Conservation (phyloP, 2,797 vertebrate genomes). For the Sternotherus odoratus region DNA sequence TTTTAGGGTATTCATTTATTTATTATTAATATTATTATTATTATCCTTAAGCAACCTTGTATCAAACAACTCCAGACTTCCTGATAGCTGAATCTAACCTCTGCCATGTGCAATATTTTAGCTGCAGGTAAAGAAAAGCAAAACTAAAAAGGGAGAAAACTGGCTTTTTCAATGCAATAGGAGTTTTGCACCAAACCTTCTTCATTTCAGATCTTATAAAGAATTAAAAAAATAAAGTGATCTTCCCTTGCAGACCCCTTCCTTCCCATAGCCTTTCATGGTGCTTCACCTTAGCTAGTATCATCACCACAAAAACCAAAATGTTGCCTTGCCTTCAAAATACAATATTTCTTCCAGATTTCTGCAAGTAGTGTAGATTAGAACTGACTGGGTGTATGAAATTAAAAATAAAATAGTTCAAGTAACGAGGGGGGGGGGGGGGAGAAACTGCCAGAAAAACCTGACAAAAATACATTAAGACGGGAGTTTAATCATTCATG, state of each 20-base stretch:
- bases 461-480: conserved; percentile 13
- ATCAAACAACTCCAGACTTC: conserved; percentile 8
- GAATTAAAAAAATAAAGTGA: background rate
- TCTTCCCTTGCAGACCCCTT: conserved; percentile 29
- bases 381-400: conserved; percentile 68
- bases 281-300: conserved; percentile 5
- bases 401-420: conserved; percentile 78
- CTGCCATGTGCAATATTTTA: background rate
- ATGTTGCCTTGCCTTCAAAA: conserved; percentile 62
- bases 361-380: conserved; percentile 64
- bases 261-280: background rate
- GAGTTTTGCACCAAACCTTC: background rate
- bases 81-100: background rate
- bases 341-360: conserved; percentile 68
- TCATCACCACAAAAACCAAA: conserved; percentile 60
- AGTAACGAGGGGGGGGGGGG: conserved; percentile 66
- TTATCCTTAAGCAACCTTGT: conserved; percentile 15
- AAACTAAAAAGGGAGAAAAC: conserved; percentile 14
- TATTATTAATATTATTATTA: background rate
- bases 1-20: background rate
- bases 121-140: conserved; percentile 5
- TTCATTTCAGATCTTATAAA: conserved; percentile 37
- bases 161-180: background rate
- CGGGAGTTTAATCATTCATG: conserved; percentile 73
- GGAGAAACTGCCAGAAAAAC: conserved; percentile 63